Evolutionary conservation across 2,797 vertebrate species (phyloP), one percentile per base, ranked within the genome.

Genomic region (Euthynnus affinis): DNA sequence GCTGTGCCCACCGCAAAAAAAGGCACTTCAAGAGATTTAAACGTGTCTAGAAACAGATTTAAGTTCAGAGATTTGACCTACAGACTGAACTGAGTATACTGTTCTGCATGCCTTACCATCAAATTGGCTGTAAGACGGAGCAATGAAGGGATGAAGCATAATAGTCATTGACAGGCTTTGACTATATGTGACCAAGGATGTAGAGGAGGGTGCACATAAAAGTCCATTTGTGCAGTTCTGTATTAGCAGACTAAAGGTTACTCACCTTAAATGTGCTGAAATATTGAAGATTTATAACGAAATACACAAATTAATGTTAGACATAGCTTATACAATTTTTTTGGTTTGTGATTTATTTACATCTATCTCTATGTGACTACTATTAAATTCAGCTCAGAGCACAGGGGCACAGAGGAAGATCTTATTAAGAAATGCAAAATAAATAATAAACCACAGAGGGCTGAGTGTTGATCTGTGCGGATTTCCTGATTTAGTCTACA

Each of bases 401-500:
- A 78, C 20, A 70, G 17, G 48, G 17, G 48, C 5, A 1, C 46
- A 27, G 70, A 58, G 59, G 20, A 69, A 81, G 23, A 55, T 74
- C 67, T 65, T 88, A 88, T 92, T 85, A 80, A 83, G 76, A 76
- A 83, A 82, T 78, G 74, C 73, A 70, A 81, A 83, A 91, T 80
- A 80, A 89, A 89, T 81, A 87, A 92, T 87, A 65, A 83, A 90
- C 48, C 18, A 60, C 56, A 22, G 46, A 58, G 51, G 53, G 64
- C 58, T 59, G 56, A 57, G 76, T 74, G 37, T 56, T 63, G 69
- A 87, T 81, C 68, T 83, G 67, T 46, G 40, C n/a, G 37, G 80
- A 87, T 89, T 76, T 87, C 72, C 73, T 74, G 78, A 76, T 82
- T 86, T 85, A 73, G 76, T 86, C 74, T 76, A 73, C 40, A 56